These are phyloP conservation scores for Volucella zonaria DNA, from an alignment of 2,888 invertebrate genomes.

Conservation along the genomic window DNA sequence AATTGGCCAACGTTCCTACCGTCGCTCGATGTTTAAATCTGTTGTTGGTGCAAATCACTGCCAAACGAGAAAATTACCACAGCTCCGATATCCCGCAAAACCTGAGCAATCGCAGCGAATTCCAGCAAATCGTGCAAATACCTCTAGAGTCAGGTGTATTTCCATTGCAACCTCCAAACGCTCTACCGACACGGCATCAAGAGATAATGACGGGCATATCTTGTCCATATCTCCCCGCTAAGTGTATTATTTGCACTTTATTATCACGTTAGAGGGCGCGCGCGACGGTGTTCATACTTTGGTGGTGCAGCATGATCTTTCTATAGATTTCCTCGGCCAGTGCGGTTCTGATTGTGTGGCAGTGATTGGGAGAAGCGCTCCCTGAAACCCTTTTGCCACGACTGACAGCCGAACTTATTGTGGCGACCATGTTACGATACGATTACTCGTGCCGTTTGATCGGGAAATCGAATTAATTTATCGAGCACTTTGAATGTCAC, in stretches of 20 bases:
- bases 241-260: slow-evolving; percentile 83
- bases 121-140: slow-evolving; percentile 75
- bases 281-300: slow-evolving; percentile 8
- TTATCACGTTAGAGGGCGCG: slow-evolving; percentile 80
- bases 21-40: slow-evolving; percentile 25
- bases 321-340: slow-evolving; percentile 17
- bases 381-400: slow-evolving; percentile 60
- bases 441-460: not conserved
- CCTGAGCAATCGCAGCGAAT: slow-evolving; percentile 60
- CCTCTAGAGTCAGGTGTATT: slow-evolving; percentile 81
- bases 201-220: slow-evolving; percentile 71
- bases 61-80: slow-evolving; percentile 69
- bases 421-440: slow-evolving; percentile 20
- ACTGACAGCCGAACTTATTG: slow-evolving; percentile 7
- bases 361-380: slow-evolving; percentile 38
- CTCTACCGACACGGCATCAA: slow-evolving; percentile 31
- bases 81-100: slow-evolving; percentile 59
- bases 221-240: slow-evolving; percentile 68
- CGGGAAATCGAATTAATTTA: slow-evolving; percentile 57
- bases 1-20: slow-evolving; percentile 78
- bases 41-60: slow-evolving; percentile 68
- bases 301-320: slow-evolving; percentile 20
- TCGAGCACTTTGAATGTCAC: slow-evolving; percentile 66
- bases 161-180: slow-evolving; percentile 71
- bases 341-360: slow-evolving; percentile 6